phyloP scores from a whole-genome alignment of 2,888 invertebrate genomes.

The Leptarthrus brevirostris region DNA sequence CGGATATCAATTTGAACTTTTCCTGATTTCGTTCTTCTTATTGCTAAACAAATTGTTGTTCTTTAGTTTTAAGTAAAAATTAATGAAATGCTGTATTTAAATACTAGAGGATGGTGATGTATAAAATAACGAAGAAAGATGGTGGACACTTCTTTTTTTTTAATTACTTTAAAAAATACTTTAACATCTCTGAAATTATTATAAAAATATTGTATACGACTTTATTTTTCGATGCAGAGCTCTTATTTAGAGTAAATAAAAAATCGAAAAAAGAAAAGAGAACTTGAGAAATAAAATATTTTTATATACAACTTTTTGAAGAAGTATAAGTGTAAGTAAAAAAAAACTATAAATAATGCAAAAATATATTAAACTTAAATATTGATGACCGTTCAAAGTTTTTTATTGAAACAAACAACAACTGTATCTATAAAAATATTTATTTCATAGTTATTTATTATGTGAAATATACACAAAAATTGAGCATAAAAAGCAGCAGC shows the following conservation, averaged over 20 bases:
- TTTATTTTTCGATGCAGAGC: constrained; percentile 53
- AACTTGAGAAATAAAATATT: constrained; percentile 50
- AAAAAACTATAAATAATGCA: constrained; percentile 46
- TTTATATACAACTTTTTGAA: constrained; percentile 54
- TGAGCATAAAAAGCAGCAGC: constrained; percentile 37
- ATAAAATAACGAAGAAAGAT: constrained; percentile 8
- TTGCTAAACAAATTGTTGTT: constrained; percentile 33
- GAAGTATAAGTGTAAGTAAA: constrained; percentile 46
- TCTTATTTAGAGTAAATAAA: constrained; percentile 52
- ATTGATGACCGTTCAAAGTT: constrained; percentile 54
- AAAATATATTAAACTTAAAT: constrained; percentile 51
- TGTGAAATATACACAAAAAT: constrained; percentile 40
- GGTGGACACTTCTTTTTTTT: constrained; percentile 1
- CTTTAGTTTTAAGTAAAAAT: constrained; percentile 32
- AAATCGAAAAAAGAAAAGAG: constrained; percentile 46
- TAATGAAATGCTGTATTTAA: constrained; percentile 4
- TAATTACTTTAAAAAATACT: constrained; percentile 23
- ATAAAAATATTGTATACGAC: constrained; percentile 54
- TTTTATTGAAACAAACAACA: constrained; percentile 47
- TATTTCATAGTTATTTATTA: constrained; percentile 45
- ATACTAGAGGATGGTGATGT: constrained; percentile 5
- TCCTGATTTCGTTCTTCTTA: constrained; percentile 13
- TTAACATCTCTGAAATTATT: constrained; percentile 45
- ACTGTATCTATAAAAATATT: constrained; percentile 39
- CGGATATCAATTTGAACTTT: constrained; percentile 16